These are phyloP conservation scores for Cistogaster globosa DNA, from an alignment of 2,888 invertebrate species.

Conservation along the genomic window DNA sequence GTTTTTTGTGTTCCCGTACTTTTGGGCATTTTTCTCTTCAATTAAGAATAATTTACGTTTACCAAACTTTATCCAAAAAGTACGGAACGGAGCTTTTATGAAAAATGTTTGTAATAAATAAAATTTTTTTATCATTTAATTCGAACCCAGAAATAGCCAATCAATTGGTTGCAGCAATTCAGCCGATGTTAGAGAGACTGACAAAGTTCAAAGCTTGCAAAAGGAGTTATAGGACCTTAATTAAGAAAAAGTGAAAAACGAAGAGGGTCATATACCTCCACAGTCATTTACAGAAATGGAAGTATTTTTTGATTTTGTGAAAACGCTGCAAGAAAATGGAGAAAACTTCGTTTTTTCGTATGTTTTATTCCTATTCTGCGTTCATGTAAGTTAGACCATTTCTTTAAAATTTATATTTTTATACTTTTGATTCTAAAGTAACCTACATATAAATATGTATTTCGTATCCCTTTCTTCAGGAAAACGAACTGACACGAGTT, in stretches of 20 bases:
- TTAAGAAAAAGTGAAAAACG: slow-evolving; percentile 28
- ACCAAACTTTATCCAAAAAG: no score
- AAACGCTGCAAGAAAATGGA: slow-evolving; percentile 34
- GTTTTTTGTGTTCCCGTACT: no score
- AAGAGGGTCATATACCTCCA: slow-evolving; percentile 32
- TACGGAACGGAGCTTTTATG: no score
- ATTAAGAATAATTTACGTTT: no score
- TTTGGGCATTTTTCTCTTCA: no score
- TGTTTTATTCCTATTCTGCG: slow-evolving; percentile 35
- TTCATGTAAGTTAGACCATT: no score
- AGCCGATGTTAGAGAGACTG: slow-evolving; percentile 34
- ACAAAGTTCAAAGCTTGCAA: slow-evolving; percentile 28
- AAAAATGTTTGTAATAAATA: slow-evolving; percentile 1
- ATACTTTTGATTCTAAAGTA: no score
- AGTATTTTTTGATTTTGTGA: slow-evolving; percentile 51
- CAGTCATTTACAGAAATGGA: slow-evolving; percentile 35
- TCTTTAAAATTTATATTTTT: no score
- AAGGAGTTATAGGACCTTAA: slow-evolving; percentile 32
- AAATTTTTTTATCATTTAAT: slow-evolving; percentile 10
- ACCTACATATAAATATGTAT: no score
- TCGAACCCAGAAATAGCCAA: slow-evolving; percentile 24
- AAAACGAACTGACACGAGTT: slow-evolving; percentile 38
- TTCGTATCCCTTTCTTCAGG: slow-evolving; percentile 17
- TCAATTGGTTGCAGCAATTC: slow-evolving; percentile 37
- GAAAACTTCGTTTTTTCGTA: slow-evolving; percentile 47